Conservation (phyloP, 92 coral and sea anemone genomes). For the Ricordea florida region DNA sequence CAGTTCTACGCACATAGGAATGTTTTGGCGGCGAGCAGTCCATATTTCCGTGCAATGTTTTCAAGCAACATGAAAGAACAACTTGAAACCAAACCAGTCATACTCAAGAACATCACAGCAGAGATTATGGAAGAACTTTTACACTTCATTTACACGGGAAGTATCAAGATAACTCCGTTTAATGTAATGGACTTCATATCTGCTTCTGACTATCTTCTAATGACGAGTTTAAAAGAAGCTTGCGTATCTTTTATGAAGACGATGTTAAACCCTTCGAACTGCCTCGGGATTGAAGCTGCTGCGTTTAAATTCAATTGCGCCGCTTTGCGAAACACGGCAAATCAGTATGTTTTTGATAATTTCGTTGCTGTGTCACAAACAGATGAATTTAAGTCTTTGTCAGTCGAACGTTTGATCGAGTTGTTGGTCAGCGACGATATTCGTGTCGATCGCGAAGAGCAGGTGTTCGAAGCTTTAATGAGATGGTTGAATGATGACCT, state of each 20-base stretch:
- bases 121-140: constrained; percentile 92
- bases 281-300: constrained; percentile 94
- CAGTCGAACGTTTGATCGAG: constrained; percentile 81
- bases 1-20: constrained; percentile 89
- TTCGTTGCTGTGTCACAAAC: constrained; percentile 93
- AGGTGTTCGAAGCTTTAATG: constrained; percentile 88
- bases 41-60: constrained; percentile 98
- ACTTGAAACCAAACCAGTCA: constrained; percentile 90
- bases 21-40: constrained; percentile 94
- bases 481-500: constrained; percentile 86
- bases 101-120: constrained; percentile 84
- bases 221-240: constrained; percentile 93
- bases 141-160: constrained; percentile 93
- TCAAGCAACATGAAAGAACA: constrained; percentile 91
- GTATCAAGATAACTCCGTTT: constrained; percentile 90
- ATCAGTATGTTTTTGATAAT: constrained; percentile 81
- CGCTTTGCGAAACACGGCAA: constrained; percentile 78
- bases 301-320: constrained; percentile 91
- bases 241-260: constrained; percentile 90
- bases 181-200: constrained; percentile 95
- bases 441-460: constrained; percentile 93
- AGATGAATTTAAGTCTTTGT: constrained; percentile 85
- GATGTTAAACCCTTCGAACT: constrained; percentile 95
- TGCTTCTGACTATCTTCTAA: constrained; percentile 91
- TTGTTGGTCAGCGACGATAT: constrained; percentile 84